Evolutionary conservation across 2,888 invertebrate genomes (phyloP).

Genomic region (Campopleginae sp.): DNA sequence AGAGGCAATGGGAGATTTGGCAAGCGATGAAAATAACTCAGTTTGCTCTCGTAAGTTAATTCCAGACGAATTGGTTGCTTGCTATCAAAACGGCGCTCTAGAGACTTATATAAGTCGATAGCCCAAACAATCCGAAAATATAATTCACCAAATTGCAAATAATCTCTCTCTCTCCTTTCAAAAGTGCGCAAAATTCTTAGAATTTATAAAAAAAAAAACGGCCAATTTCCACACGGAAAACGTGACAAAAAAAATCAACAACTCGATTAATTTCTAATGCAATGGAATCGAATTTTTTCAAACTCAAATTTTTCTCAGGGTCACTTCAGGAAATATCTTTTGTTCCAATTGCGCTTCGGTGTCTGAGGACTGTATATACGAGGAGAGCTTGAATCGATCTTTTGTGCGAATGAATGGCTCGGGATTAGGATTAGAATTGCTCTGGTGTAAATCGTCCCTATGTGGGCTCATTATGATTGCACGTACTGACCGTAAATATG

Average conservation of each 20-base stretch:
- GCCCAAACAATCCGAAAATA: constrained; percentile 72
- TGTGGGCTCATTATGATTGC: constrained; percentile 77
- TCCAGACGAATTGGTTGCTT: neutral
- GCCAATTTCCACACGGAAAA: neutral
- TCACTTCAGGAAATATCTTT: neutral
- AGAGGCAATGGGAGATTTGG: constrained; percentile 35
- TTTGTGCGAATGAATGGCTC: constrained; percentile 73
- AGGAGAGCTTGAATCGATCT: constrained; percentile 32
- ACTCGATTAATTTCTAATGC: neutral
- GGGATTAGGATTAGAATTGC: constrained; percentile 54
- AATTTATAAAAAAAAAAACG: neutral
- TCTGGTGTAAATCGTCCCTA: constrained; percentile 67
- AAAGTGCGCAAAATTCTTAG: neutral
- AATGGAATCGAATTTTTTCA: neutral
- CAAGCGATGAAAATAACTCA: constrained; percentile 47
- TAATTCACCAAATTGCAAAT: constrained; percentile 32
- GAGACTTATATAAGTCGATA: constrained; percentile 49
- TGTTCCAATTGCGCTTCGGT: neutral
- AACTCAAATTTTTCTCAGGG: neutral
- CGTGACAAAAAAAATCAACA: neutral
- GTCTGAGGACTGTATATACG: neutral
- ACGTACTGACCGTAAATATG: neutral
- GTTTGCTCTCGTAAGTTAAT: constrained; percentile 6
- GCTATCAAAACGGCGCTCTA: constrained; percentile 1
- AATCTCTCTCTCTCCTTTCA: neutral